Conservation (phyloP, 2,113 vertebrate species). For the Rostratula benghalensis region DNA sequence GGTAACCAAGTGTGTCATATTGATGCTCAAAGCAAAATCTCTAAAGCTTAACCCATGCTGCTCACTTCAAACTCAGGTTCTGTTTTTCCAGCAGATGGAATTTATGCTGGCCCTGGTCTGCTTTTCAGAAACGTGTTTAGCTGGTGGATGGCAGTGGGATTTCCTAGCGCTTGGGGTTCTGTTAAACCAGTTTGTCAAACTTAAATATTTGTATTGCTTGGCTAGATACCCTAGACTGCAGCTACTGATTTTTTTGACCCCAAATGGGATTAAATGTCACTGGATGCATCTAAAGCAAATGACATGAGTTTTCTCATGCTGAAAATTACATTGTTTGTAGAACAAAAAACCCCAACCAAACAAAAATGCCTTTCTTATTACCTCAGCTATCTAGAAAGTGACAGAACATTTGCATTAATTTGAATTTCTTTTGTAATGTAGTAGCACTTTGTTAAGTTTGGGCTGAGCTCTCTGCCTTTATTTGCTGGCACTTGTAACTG, state of each 20-base stretch:
- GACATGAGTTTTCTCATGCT: not conserved
- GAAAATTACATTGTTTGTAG: not conserved
- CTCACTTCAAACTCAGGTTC: not conserved
- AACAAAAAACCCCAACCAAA: not conserved
- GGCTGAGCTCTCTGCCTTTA: not conserved
- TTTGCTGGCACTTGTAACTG: not conserved
- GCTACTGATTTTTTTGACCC: not conserved
- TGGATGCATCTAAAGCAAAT: not conserved
- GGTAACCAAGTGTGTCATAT: not conserved
- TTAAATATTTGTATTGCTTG: not conserved
- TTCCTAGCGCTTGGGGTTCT: not conserved
- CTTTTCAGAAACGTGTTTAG: not conserved
- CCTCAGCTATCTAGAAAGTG: not conserved
- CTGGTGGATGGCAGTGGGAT: not conserved
- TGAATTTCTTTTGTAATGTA: not conserved
- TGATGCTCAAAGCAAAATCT: not conserved
- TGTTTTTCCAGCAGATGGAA: not conserved
- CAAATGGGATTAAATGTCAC: not conserved
- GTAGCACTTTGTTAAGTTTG: not conserved
- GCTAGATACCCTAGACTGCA: not conserved
- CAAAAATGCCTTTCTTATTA: not conserved
- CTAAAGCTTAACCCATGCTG: not conserved
- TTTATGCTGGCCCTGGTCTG: not conserved
- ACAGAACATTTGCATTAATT: not conserved
- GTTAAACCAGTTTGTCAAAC: not conserved